Percentiles rank a stretch among this genome's conserved stretches.
Evolutionary conservation across 2,888 invertebrate species (phyloP).

Genomic region (Caenorhabditis uteleia): DNA sequence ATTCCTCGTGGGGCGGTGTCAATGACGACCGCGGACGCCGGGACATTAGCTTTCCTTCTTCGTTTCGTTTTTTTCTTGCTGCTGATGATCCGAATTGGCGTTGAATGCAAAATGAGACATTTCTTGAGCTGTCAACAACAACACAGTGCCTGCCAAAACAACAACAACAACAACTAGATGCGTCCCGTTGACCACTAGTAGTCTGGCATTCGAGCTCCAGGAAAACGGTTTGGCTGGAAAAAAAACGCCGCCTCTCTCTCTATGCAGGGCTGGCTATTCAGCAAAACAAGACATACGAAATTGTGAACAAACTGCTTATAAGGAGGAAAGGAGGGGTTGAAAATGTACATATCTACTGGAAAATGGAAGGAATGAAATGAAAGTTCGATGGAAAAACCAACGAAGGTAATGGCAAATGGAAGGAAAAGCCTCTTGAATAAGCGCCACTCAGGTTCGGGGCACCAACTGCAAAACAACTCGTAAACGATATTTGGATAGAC

Average conservation of each 20-base stretch:
- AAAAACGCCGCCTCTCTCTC: too few species aligned
- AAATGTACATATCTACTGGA: background rate
- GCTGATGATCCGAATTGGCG: conserved; percentile 19
- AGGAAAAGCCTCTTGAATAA: conserved; percentile 21
- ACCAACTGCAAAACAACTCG: conserved; percentile 43
- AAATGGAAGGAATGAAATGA: background rate
- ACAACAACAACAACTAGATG: conserved; percentile 14
- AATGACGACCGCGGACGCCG: too few species aligned
- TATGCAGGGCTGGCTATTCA: too few species aligned
- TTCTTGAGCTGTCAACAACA: conserved; percentile 36
- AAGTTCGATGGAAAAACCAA: background rate
- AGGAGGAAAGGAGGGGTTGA: too few species aligned
- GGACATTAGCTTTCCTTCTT: too few species aligned
- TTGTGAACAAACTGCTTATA: too few species aligned
- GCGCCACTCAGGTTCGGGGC: conserved; percentile 31
- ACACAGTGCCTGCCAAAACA: conserved; percentile 37
- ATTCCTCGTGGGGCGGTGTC: too few species aligned
- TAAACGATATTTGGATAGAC: conserved; percentile 47
- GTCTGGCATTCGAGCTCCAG: background rate
- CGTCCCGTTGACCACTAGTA: background rate
- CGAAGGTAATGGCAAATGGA: conserved; percentile 1
- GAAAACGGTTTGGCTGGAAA: too few species aligned
- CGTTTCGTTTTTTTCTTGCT: too few species aligned
- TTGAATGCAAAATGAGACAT: conserved; percentile 40
- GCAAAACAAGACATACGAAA: too few species aligned